Conservation (phyloP, 2,888 invertebrate genomes). For the Ditylenchus weischeri region DNA sequence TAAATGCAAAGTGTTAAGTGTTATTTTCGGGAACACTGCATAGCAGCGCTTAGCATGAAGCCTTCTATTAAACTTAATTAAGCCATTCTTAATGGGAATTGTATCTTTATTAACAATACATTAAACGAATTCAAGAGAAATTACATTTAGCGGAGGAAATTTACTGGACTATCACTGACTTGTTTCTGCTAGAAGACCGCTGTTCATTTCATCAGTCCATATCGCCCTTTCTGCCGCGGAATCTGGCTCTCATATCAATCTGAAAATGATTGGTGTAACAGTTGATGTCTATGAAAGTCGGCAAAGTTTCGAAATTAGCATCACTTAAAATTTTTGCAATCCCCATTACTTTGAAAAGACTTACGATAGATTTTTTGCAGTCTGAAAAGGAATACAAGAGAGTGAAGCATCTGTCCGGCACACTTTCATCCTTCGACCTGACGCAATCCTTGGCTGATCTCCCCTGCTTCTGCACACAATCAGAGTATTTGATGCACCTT, state of each 20-base stretch:
- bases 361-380: slow-evolving; percentile 47
- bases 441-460: slow-evolving; percentile 54
- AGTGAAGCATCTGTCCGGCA: slow-evolving; percentile 49
- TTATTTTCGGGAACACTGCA: too few relatives aligned
- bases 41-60: too few relatives aligned
- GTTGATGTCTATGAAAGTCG: background rate
- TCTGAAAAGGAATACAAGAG: slow-evolving; percentile 50
- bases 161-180: too few relatives aligned
- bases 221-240: slow-evolving; percentile 53
- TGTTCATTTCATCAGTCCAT: slow-evolving; percentile 24
- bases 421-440: slow-evolving; percentile 47
- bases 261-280: slow-evolving; percentile 24
- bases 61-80: too few relatives aligned
- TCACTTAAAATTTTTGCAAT: too few relatives aligned
- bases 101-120: background rate
- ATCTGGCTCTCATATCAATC: slow-evolving; percentile 52
- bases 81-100: background rate
- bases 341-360: too few relatives aligned
- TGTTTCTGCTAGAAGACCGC: too few relatives aligned
- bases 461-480: slow-evolving; percentile 45
- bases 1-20: too few relatives aligned
- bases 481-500: slow-evolving; percentile 51
- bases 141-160: too few relatives aligned
- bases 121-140: background rate
- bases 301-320: background rate